Evolutionary conservation across 1,140 invertebrate genomes (phyloP).

Genomic region (Drosophila santomea): DNA sequence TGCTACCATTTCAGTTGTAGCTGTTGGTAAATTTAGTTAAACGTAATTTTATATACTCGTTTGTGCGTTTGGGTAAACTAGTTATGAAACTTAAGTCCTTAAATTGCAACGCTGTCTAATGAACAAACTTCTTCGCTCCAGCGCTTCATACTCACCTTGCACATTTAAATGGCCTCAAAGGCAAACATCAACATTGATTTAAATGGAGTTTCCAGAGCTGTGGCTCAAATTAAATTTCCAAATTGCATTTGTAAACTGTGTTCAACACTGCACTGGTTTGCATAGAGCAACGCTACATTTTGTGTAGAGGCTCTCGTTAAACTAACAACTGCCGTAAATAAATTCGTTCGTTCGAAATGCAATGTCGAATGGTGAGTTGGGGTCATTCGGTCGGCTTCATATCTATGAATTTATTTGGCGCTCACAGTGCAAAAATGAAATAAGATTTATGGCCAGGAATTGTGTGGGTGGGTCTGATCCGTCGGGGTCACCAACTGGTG

Average conservation of each 20-base stretch:
- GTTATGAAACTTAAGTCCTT: not conserved
- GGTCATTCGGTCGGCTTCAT: conserved; percentile 31
- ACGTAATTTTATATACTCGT: not conserved
- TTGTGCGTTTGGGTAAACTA: not conserved
- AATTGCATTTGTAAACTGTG: not conserved
- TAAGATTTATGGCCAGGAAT: conserved; percentile 28
- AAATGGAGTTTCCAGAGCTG: not conserved
- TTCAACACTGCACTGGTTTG: not conserved
- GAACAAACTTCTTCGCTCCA: not conserved
- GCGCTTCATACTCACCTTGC: not conserved
- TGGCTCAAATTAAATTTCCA: conserved; percentile 33
- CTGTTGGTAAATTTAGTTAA: not conserved
- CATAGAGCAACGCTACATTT: not conserved
- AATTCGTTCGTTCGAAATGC: conserved; percentile 22
- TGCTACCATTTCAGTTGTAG: not conserved
- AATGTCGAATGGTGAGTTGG: conserved; percentile 11
- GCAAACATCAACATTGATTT: conserved; percentile 13
- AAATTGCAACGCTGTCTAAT: conserved; percentile 3
- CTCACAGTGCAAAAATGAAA: conserved; percentile 32
- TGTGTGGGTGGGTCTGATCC: not conserved
- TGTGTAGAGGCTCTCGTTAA: conserved; percentile 7
- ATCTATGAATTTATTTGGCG: conserved; percentile 48
- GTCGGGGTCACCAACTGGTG: conserved; percentile 7
- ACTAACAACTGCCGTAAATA: conserved; percentile 22
- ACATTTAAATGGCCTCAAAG: conserved; percentile 6